phyloP scores from a whole-genome alignment of 1,140 invertebrate genomes.

The Chrysopa pallens region DNA sequence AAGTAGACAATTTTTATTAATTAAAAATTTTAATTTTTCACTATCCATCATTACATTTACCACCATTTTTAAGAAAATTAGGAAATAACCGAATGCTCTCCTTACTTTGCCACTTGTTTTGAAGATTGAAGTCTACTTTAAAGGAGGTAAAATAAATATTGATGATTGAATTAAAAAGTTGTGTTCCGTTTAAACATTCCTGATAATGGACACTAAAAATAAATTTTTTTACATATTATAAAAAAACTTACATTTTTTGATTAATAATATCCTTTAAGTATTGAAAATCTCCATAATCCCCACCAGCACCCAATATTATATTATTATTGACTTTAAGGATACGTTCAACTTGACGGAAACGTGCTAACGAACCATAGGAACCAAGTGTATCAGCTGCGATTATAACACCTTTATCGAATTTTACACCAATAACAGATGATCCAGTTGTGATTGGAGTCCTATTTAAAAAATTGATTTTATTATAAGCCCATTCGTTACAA shows the following conservation, averaged over 20 bases:
- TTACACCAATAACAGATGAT: conserved; percentile 74
- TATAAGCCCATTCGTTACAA: conserved; percentile 4
- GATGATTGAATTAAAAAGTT: no score
- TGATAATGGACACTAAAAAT: no score
- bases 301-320: conserved; percentile 73
- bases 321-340: conserved; percentile 77
- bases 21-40: no score
- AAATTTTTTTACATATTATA: no score
- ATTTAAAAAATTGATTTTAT: conserved; percentile 13
- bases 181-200: no score
- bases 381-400: conserved; percentile 82
- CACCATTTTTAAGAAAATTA: no score
- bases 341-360: conserved; percentile 67
- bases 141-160: no score
- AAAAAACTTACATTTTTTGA: conserved; percentile 69
- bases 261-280: conserved; percentile 73
- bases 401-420: conserved; percentile 75
- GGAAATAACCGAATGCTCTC: no score
- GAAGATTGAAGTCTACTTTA: no score
- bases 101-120: no score
- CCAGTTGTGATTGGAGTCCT: conserved; percentile 75
- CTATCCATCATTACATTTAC: no score
- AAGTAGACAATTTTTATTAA: no score
- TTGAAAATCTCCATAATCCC: conserved; percentile 93
- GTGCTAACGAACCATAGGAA: conserved; percentile 80